Evolutionary conservation across 2,888 invertebrate species (phyloP), one percentile per base, ranked within the genome.

Genomic region (Electrophaes corylata): DNA sequence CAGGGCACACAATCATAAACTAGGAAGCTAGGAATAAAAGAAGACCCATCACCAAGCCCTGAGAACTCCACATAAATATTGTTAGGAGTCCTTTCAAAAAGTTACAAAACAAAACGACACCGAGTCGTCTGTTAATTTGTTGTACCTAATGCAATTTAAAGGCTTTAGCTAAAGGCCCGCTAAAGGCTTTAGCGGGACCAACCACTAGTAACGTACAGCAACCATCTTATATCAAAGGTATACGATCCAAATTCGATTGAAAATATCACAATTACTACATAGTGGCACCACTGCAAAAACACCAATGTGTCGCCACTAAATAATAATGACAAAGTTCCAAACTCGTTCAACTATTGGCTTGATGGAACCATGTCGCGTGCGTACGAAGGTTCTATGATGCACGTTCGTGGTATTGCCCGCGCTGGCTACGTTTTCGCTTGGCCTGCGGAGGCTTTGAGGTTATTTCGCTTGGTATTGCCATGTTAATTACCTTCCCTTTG

Each of bases 371-470:
- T 83, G 79, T 84, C 76, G 35, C 41, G 69, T 47, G 72, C 50
- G 56, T 51, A 35, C 19, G 52, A 43, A 62, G 71, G 73, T 70
- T 72, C 70, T 73, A 73, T 75, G 68, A 67, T 65, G 69, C 67
- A 74, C 77, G 69, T 81, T 79, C 75, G 81, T 70, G 72, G 67
- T 72, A 78, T 76, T 81, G 81, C 73, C 64, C 75, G 83, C 79
- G 71, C 76, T 73, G 73, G 78, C 78, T 80, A 79, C 78, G 79
- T 82, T 84, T 81, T 81, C 79, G 81, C 81, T 83, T 29, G 80
- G 81, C n/a, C 81, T 81, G 80, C 71, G 67, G 71, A 87, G 87
- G 83, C 86, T 89, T 87, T 87, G 85, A 88, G 86, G 88, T 88
- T 87, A 83, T 79, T 75, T 73, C 69, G 49, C 47, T 68, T 64